Evolutionary conservation across 2,888 invertebrate species (phyloP).

Genomic region (Altica lythri): DNA sequence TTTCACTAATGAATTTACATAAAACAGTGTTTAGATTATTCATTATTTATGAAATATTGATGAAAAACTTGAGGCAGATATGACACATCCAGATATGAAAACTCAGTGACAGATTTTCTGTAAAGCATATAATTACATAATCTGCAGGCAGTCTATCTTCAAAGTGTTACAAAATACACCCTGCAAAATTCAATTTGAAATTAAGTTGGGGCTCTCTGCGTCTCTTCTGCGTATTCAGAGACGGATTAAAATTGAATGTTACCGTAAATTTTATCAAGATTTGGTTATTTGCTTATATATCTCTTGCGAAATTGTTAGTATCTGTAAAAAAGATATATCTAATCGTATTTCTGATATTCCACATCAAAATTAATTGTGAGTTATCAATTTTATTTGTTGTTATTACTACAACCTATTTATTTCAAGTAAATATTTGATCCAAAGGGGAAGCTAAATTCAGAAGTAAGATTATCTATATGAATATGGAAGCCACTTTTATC

Average conservation of each 20-base stretch:
- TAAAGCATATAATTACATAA: constrained; percentile 53
- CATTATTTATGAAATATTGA: background rate
- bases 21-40: background rate
- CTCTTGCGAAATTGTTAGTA: no score
- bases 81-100: constrained; percentile 37
- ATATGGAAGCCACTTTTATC: no score
- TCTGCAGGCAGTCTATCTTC: constrained; percentile 54
- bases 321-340: no score
- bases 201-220: constrained; percentile 48
- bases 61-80: background rate
- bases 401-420: no score
- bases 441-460: no score
- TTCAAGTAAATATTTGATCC: no score
- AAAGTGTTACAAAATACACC: constrained; percentile 54
- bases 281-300: no score
- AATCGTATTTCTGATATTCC: no score
- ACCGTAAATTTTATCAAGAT: no score
- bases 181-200: constrained; percentile 55
- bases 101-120: constrained; percentile 44
- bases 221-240: background rate
- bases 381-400: no score
- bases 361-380: no score
- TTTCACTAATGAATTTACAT: background rate
- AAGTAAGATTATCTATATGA: no score
- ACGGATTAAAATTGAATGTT: background rate